A percentile compares a stretch with the other conserved stretches of the same genome.
Evolutionary conservation across 2,797 vertebrate genomes (phyloP).

Genomic region (Lithobates sylvaticus): DNA sequence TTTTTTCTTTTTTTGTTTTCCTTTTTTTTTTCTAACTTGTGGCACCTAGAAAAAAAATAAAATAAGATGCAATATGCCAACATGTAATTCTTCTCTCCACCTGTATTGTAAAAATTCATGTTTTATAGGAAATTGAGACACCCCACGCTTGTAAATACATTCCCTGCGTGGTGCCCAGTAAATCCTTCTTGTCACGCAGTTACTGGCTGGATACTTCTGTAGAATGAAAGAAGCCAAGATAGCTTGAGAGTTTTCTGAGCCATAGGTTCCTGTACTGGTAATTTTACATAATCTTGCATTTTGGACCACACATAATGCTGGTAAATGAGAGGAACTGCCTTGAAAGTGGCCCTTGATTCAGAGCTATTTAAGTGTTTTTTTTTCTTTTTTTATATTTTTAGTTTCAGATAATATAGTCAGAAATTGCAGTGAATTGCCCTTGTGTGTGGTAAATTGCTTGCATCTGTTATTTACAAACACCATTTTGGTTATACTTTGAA

Average conservation of each 20-base stretch:
- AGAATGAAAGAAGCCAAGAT: slow-evolving; percentile 4
- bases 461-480: slow-evolving; percentile 69
- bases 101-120: background rate
- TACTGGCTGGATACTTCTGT: slow-evolving; percentile 1
- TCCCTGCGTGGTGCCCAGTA: slow-evolving; percentile 17
- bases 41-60: too few relatives aligned
- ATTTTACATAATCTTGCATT: slow-evolving; percentile 68
- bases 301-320: slow-evolving; percentile 69
- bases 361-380: slow-evolving; percentile 70
- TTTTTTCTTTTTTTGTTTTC: too few relatives aligned
- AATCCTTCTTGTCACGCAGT: slow-evolving; percentile 9
- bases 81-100: background rate
- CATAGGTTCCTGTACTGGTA: slow-evolving; percentile 27
- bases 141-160: slow-evolving; percentile 15
- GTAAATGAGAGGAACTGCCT: slow-evolving; percentile 63
- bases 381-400: slow-evolving; percentile 20
- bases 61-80: too few relatives aligned
- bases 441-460: slow-evolving; percentile 73
- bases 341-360: slow-evolving; percentile 70
- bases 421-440: slow-evolving; percentile 74
- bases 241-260: background rate
- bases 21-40: too few relatives aligned
- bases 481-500: slow-evolving; percentile 65
- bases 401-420: slow-evolving; percentile 65
- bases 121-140: background rate